Evolutionary conservation across 2,113 vertebrate species (phyloP).

Genomic region (Speoplatyrhinus poulsoni): DNA sequence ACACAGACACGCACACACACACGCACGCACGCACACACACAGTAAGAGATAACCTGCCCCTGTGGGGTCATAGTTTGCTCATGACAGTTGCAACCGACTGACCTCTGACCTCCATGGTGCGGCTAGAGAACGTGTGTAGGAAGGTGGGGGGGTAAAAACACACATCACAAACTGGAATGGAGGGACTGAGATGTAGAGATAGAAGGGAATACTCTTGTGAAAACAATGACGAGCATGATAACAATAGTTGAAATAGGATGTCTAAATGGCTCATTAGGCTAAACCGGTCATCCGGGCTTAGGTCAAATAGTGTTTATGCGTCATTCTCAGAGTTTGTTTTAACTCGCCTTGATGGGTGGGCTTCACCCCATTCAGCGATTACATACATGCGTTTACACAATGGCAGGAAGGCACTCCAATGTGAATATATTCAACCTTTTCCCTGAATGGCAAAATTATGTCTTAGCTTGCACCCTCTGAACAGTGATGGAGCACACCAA

Average conservation of each 20-base stretch:
- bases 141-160: slow-evolving; percentile 15
- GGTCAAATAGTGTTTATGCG: no score
- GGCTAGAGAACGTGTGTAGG: slow-evolving; percentile 16
- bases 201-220: neutral
- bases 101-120: slow-evolving; percentile 56
- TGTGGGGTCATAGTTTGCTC: slow-evolving; percentile 43
- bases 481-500: neutral
- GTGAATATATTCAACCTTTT: neutral
- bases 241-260: no score
- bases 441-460: no score
- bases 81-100: slow-evolving; percentile 41
- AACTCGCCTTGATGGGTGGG: no score
- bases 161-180: neutral
- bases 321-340: no score
- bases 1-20: neutral
- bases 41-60: slow-evolving; percentile 44
- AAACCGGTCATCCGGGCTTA: no score
- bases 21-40: slow-evolving; percentile 9
- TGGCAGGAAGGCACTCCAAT: no score
- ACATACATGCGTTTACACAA: no score
- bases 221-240: slow-evolving; percentile 9
- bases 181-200: neutral
- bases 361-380: no score
- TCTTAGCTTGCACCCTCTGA: neutral
- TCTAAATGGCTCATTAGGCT: no score